Evolutionary conservation across 1,140 invertebrate genomes (phyloP), one percentile per base, ranked within the genome.

Genomic region (Hermetia illucens): DNA sequence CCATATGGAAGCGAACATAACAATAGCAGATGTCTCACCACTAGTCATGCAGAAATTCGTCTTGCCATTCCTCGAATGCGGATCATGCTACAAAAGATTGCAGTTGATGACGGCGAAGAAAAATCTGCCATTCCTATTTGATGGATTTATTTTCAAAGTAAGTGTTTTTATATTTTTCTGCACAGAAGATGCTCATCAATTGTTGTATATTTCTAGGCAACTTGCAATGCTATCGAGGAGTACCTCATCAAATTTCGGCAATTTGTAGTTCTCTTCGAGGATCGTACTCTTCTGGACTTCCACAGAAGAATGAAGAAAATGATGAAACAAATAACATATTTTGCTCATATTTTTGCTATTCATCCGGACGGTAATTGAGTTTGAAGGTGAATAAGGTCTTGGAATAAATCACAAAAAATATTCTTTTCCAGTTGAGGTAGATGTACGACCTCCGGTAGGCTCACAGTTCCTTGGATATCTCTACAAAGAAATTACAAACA

Each of bases 401-500:
- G 20, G n/a, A 34, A 15, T 22, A 9, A 32, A 3, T 16, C 17
- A 25, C 32, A 25, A 5, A 16, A 21, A 18, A 17, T 6, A 13
- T 15, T 17, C 24, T 18, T 18, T 33, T 36, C n/a, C 13, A 45
- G 40, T 42, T 15, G 40, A 36, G 21, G 27, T 31, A 9, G 36
- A 37, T 39, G 33, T 42, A 3, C 36, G 39, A 24, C 34, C 41
- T 6, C 40, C 44, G 5, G 31, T 36, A 3, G 52, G 47, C 0
- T 37, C 49, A 2, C 44, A 50, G n/a, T 46, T 60, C 5, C 20
- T 61, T 10, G 44, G 46, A 21, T 49, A 45, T 22, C 29, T 61
- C 1, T 57, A 56, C 42, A 36, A 42, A 9, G 42, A 44, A 24
- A 51, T 58, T 16, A 44, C 49, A 15, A 35, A 16, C 10, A 44